Percentiles rank a stretch among this genome's conserved stretches.
phyloP scores from a whole-genome alignment of 2,113 vertebrate genomes.

The Tricholaema leucomelas region DNA sequence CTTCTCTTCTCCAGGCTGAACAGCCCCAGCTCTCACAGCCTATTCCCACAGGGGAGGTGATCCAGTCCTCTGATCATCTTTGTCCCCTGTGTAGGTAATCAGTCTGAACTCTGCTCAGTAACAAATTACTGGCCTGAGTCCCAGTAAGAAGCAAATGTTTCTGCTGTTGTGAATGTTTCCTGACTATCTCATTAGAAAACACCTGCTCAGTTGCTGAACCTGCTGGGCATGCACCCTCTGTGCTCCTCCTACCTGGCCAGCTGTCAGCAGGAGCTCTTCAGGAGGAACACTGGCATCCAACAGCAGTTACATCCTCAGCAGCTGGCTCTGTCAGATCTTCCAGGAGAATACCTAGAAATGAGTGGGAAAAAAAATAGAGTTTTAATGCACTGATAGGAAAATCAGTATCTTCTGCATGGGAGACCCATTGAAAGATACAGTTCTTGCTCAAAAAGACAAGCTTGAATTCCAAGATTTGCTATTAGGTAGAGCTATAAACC shows the following conservation, averaged over 20 bases:
- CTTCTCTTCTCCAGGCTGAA: too few relatives aligned
- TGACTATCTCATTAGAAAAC: neutral
- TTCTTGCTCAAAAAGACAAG: neutral
- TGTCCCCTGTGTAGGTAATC: too few relatives aligned
- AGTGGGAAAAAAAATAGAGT: neutral
- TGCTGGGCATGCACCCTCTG: neutral
- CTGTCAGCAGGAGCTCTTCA: fast-evolving
- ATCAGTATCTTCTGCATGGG: neutral
- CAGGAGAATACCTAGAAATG: neutral
- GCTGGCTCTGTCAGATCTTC: neutral
- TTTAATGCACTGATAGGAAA: neutral
- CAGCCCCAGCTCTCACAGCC: too few relatives aligned
- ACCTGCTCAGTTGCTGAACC: neutral
- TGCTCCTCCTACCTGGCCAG: neutral
- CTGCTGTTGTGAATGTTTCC: neutral
- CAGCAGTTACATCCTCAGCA: neutral
- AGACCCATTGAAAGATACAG: neutral
- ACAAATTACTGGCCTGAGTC: neutral
- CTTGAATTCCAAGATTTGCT: neutral
- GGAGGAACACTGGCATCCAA: neutral
- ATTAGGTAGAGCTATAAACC: neutral
- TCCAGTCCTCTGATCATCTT: too few relatives aligned
- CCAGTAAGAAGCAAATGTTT: neutral
- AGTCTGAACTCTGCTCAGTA: neutral
- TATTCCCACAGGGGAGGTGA: too few relatives aligned